A percentile compares a stretch with the other conserved stretches of the same genome.
phyloP scores from a whole-genome alignment of 2,888 invertebrate genomes.

The Folsomia manolachei region DNA sequence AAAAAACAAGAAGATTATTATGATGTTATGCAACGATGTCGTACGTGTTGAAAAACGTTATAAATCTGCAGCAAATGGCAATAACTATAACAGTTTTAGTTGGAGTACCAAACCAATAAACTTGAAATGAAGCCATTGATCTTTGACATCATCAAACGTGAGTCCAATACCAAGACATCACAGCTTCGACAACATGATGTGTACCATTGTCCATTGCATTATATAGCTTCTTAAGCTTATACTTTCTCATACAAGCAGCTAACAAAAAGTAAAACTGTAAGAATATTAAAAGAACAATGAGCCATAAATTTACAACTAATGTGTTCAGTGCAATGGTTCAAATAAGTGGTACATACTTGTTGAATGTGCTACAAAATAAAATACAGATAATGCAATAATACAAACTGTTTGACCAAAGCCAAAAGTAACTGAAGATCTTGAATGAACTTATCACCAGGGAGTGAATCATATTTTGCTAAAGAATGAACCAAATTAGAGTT shows the following conservation, averaged over 20 bases:
- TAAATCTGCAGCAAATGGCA: too few species aligned
- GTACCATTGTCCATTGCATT: too few species aligned
- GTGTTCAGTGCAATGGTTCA: not conserved
- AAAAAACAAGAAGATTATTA: too few species aligned
- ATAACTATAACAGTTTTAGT: not conserved
- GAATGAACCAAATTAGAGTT: not conserved
- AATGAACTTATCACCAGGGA: not conserved
- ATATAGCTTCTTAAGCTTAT: too few species aligned
- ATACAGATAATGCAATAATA: not conserved
- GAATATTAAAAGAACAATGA: not conserved
- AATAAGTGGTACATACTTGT: not conserved
- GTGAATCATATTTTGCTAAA: too few species aligned
- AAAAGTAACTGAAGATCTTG: not conserved
- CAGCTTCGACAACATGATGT: too few species aligned
- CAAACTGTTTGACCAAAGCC: not conserved
- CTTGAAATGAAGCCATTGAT: conserved; percentile 24
- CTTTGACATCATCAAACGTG: conserved; percentile 20
- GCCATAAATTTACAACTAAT: not conserved
- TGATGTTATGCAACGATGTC: too few species aligned
- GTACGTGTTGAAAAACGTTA: too few species aligned
- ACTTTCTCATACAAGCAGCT: not conserved
- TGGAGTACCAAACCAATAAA: too few species aligned
- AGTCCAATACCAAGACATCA: not conserved
- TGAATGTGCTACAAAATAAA: too few species aligned
- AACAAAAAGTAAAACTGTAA: not conserved